phyloP scores from a whole-genome alignment of 2,888 invertebrate genomes.

The Galerucella calmariensis region DNA sequence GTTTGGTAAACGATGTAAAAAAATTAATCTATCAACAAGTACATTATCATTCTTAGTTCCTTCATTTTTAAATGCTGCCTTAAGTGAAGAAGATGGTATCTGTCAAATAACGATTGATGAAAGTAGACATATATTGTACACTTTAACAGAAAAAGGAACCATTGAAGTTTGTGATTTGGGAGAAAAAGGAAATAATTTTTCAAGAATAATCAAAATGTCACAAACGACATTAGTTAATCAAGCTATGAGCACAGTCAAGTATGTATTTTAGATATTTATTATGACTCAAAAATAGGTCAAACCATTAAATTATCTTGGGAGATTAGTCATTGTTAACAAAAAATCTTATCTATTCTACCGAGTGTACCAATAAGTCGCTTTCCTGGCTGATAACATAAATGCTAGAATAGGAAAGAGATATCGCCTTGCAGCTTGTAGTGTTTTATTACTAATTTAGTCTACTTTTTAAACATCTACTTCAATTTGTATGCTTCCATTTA shows the following conservation, averaged over 20 bases:
- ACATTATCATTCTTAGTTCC: conserved; percentile 89
- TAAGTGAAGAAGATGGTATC: conserved; percentile 89
- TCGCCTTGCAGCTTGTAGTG: too few relatives aligned
- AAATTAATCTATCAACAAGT: conserved; percentile 93
- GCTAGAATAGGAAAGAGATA: too few relatives aligned
- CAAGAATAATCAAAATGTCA: conserved; percentile 78
- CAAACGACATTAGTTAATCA: conserved; percentile 80
- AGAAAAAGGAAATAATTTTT: conserved; percentile 77
- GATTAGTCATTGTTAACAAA: too few relatives aligned
- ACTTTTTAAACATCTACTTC: too few relatives aligned
- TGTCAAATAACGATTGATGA: conserved; percentile 90
- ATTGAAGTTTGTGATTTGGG: conserved; percentile 93
- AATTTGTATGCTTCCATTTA: too few relatives aligned
- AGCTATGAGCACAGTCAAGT: conserved; percentile 86
- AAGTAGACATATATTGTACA: conserved; percentile 87
- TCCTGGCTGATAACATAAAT: too few relatives aligned
- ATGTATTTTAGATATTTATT: conserved; percentile 44
- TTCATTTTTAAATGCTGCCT: conserved; percentile 86
- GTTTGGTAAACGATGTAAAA: conserved; percentile 95
- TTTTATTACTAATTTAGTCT: too few relatives aligned
- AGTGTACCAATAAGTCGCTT: too few relatives aligned
- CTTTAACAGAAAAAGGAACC: conserved; percentile 88
- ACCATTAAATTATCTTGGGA: too few relatives aligned
- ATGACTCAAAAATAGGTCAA: neutral
- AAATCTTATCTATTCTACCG: too few relatives aligned